Evolutionary conservation across 2,113 vertebrate genomes (phyloP).

Genomic region (Etheostoma cragini): DNA sequence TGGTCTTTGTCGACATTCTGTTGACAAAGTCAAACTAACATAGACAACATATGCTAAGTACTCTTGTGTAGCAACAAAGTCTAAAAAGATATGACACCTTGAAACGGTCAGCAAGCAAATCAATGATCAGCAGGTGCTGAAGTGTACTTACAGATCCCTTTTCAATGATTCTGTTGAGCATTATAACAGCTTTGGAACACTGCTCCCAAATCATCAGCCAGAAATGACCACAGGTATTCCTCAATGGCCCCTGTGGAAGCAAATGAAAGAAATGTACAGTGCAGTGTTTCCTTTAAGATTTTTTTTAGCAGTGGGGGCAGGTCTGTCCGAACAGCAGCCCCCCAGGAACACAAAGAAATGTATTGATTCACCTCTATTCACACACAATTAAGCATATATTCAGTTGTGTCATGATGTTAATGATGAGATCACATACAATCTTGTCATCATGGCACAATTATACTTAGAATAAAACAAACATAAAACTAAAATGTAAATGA

Average conservation of each 20-base stretch:
- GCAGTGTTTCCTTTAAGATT: too few relatives aligned
- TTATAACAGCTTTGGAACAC: slow-evolving; percentile 95
- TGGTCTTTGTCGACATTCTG: too few relatives aligned
- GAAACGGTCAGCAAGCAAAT: background rate
- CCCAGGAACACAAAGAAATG: too few relatives aligned
- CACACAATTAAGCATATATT: too few relatives aligned
- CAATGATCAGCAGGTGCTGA: slow-evolving; percentile 1
- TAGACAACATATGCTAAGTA: background rate
- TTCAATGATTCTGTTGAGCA: slow-evolving; percentile 97
- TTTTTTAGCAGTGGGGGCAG: too few relatives aligned
- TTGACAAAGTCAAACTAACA: background rate
- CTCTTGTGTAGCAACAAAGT: background rate
- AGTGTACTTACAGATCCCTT: slow-evolving; percentile 94
- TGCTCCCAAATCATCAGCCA: slow-evolving; percentile 99
- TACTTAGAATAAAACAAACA: too few relatives aligned
- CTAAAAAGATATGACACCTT: background rate
- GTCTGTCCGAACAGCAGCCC: too few relatives aligned
- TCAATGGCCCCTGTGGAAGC: slow-evolving; percentile 90
- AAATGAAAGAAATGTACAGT: slow-evolving; percentile 4
- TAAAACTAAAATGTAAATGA: too few relatives aligned
- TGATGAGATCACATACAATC: too few relatives aligned
- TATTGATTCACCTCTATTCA: too few relatives aligned
- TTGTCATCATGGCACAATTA: too few relatives aligned
- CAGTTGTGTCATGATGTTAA: too few relatives aligned
- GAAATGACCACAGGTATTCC: slow-evolving; percentile 97